Base-by-base conservation (phyloP, 2,888 invertebrate genomes). In the Stomorhina lunata region DNA sequence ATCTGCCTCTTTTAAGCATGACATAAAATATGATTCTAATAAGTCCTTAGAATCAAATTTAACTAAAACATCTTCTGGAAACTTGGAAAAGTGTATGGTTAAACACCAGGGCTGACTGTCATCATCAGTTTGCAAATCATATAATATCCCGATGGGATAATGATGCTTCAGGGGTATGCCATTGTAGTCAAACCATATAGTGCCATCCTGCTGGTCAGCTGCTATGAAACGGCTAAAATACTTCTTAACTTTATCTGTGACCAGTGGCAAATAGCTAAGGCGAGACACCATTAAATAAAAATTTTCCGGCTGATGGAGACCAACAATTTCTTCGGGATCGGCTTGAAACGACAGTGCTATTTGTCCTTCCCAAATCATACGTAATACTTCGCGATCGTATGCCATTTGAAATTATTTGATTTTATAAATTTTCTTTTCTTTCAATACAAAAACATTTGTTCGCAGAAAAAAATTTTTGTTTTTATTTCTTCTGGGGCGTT, bases 1-100 rank as follows among this genome's bases (percentile, higher is more conserved):
- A 92, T 99, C 99, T 1, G 99, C 99, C 92, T 99, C 99, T 92
- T 99, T 99, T 7, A 99, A 93, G 84, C 96, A 96, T 20, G 98
- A 96, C 94, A 99, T 95, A 90, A 97, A 99, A 90, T 98, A 95
- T 2, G 98, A 95, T 91, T 99, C 98, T 15, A 99, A 95, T 12
- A 95, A 93, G 90, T 99, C 98, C 96, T 96, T 96, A 88, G 95
- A 96, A 63, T 94, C 94, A 89, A 97, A 97, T 89, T 95, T 95
- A 85, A 99, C 94, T n/a, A 99, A 92, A 86, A 96, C 93, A 61
- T 95, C 94, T 88, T 97, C 97, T 12, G 99, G 99, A 91, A 98
- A 99, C 90, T 97, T 96, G 86, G 97, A 95, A 91, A 98, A 99
- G 90, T 98, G 98, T 12, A 99, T 97, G 27, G 96, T 97, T 29